phyloP scores from a whole-genome alignment of 92 coral and sea anemone genomes.

The Bergia puertoricense region DNA sequence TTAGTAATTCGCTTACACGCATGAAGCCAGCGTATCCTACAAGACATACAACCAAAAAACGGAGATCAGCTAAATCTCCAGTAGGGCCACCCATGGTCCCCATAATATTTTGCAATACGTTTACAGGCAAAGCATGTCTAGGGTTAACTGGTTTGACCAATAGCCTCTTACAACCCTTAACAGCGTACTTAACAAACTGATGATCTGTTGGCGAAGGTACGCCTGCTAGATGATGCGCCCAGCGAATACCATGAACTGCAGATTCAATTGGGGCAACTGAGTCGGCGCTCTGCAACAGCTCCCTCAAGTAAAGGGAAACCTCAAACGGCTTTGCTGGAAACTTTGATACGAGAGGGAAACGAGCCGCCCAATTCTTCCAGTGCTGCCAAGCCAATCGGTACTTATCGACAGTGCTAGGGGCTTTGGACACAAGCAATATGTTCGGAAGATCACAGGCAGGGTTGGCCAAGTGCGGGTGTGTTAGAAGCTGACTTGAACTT shows the following conservation, averaged over 20 bases:
- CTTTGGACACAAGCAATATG: neutral
- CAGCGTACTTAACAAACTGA: constrained; percentile 15
- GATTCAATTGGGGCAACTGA: neutral
- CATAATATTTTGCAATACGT: neutral
- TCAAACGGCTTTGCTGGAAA: constrained; percentile 6
- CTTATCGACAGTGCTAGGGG: constrained; percentile 3
- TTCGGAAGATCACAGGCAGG: neutral
- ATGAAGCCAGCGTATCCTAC: constrained; percentile 21
- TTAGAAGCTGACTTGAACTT: neutral
- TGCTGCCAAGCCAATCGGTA: neutral
- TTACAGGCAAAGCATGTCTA: constrained; percentile 30
- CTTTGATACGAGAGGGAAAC: neutral
- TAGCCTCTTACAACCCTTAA: constrained; percentile 35
- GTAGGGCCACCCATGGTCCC: constrained; percentile 6
- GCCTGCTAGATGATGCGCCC: constrained; percentile 18
- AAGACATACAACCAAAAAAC: constrained; percentile 14
- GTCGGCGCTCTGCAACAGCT: constrained; percentile 1
- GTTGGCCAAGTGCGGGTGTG: neutral
- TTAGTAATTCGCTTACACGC: constrained; percentile 32
- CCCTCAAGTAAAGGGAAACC: constrained; percentile 1
- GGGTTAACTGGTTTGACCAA: constrained; percentile 40
- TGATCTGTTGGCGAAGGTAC: constrained; percentile 25
- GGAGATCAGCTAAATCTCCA: constrained; percentile 11
- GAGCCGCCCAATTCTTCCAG: constrained; percentile 7
- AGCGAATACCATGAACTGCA: constrained; percentile 24